Conservation (phyloP, 2,888 invertebrate genomes). For the Diogma glabrata region DNA sequence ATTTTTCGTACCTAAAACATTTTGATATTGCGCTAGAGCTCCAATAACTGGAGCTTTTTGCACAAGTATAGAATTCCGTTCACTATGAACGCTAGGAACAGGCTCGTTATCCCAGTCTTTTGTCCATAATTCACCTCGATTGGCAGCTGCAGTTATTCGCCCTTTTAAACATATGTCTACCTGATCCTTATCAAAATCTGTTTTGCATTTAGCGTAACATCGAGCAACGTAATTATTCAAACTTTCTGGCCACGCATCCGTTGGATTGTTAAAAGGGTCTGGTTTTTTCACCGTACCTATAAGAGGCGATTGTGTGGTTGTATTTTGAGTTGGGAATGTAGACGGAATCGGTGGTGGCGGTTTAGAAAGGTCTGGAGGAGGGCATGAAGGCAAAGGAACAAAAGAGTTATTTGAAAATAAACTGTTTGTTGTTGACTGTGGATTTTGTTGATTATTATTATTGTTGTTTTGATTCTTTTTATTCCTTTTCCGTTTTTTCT, state of each 20-base stretch:
- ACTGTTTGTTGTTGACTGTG: conserved; percentile 32
- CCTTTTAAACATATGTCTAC: conserved; percentile 91
- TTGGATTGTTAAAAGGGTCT: conserved; percentile 41
- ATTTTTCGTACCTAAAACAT: conserved; percentile 27
- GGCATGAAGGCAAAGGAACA: conserved; percentile 34
- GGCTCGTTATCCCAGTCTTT: conserved; percentile 94
- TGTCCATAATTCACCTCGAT: conserved; percentile 73
- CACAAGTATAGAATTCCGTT: conserved; percentile 50
- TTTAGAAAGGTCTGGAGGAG: conserved; percentile 28
- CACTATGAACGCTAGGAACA: conserved; percentile 76
- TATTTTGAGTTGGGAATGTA: conserved; percentile 22
- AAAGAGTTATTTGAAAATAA: conserved; percentile 21
- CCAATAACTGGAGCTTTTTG: conserved; percentile 46
- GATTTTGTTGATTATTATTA: conserved; percentile 30
- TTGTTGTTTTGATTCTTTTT: conserved; percentile 35
- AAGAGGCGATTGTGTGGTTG: conserved; percentile 15
- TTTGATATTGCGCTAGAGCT: conserved; percentile 47
- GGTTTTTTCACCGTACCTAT: conserved; percentile 27
- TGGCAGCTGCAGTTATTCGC: conserved; percentile 82
- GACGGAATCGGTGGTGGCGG: conserved; percentile 31
- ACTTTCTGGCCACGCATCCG: conserved; percentile 67
- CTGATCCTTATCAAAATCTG: conserved; percentile 81
- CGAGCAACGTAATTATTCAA: conserved; percentile 79
- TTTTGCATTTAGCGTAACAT: conserved; percentile 83
- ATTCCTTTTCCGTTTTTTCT: conserved; percentile 68